A percentile compares a stretch with the other conserved stretches of the same genome.
Evolutionary conservation across 2,113 vertebrate genomes (phyloP).

Genomic region (Myrmecobius fasciatus): DNA sequence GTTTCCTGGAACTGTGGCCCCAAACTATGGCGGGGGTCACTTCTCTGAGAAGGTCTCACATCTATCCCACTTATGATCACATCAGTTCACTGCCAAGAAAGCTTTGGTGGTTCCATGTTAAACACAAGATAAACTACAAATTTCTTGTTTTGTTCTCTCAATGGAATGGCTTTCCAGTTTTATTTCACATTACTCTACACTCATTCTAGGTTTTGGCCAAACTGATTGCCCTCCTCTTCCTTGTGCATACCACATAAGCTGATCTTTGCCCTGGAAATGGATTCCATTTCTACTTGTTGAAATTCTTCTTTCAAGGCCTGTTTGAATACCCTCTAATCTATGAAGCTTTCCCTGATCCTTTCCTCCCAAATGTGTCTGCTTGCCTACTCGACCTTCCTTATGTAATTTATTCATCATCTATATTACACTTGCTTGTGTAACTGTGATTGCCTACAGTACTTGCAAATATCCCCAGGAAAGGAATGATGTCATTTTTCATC

Average conservation of each 20-base stretch:
- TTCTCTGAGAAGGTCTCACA: too few species aligned
- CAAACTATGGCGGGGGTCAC: too few species aligned
- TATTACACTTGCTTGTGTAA: background rate
- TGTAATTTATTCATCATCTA: background rate
- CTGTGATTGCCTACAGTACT: constrained; percentile 4
- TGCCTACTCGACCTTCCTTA: background rate
- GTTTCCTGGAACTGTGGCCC: too few species aligned
- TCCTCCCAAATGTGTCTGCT: background rate
- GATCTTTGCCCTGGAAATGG: background rate
- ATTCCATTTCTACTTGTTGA: constrained; percentile 6
- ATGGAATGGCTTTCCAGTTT: constrained; percentile 6
- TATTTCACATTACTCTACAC: background rate
- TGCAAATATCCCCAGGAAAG: background rate
- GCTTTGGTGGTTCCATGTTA: background rate
- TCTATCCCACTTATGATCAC: background rate
- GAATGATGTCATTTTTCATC: background rate
- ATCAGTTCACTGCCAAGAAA: background rate
- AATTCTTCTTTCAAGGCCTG: constrained; percentile 31
- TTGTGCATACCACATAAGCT: background rate
- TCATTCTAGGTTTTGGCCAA: constrained; percentile 9
- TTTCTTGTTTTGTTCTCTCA: constrained; percentile 21
- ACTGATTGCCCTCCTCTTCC: constrained; percentile 18
- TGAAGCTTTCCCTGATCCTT: background rate
- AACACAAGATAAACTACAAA: constrained; percentile 50
- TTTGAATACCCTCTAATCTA: background rate